Base-by-base conservation (phyloP, 2,113 vertebrate genomes). In the Eclectus roratus region DNA sequence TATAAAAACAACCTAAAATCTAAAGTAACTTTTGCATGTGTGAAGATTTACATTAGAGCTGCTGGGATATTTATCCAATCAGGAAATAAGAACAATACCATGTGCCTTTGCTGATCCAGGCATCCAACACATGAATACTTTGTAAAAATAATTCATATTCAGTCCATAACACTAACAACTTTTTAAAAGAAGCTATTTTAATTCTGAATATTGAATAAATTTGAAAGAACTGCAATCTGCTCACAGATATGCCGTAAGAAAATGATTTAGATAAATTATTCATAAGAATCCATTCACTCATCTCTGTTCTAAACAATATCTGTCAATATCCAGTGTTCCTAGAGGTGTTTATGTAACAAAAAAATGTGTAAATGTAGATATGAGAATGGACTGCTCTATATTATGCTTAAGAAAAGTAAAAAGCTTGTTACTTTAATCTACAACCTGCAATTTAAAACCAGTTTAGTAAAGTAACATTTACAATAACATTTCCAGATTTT, bases 201-300 rank as follows among this genome's bases (percentile, higher is more conserved):
- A 82, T 94, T 93, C 44, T 86, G 65, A 68, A 10, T 65, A 76
- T 64, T 91, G 73, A 85, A 89, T 91, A 88, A 23, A 81, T 69
- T 76, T 79, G 37, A 85, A 66, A 37, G n/a, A 85, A 76, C 47
- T 72, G 41, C 69, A 96, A 52, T 78, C 80, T 87, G 56, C 31
- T 89, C 31, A 73, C 33, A 68, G 82, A 94, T 79, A 93, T 43
- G 21, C 35, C 18, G 13, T 66, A 69, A 74, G 27, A 80, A 92
- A 80, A 90, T 6, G 8, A 44, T 81, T 74, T 65, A 60, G 43
- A 89, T 72, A 82, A 81, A 88, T 92, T 89, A 89, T 88, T 92
- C 41, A 85, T 85, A 91, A 49, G 24, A 87, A 84, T 28, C 25
- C 47, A 65, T 72, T 95, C 29, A 56, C 41, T 91, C 31, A 41